These are phyloP conservation scores for Drosophila paracracens DNA, from an alignment of 2,888 invertebrate species.

Conservation along the genomic window DNA sequence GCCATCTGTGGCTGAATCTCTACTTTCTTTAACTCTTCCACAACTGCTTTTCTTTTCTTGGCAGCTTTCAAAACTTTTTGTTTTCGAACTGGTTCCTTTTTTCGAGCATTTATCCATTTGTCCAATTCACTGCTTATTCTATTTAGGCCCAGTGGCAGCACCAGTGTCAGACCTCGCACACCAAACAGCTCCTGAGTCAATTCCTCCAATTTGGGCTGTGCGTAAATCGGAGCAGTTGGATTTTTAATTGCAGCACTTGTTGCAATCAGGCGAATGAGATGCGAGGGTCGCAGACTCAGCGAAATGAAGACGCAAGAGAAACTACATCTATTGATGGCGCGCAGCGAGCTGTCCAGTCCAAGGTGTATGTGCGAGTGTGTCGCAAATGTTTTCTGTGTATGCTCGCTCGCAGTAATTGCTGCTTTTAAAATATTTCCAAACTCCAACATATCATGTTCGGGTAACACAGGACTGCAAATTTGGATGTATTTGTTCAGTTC, in stretches of 20 bases:
- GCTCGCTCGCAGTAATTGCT: slow-evolving; percentile 36
- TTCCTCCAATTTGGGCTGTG: slow-evolving; percentile 74
- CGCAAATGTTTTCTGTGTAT: slow-evolving; percentile 50
- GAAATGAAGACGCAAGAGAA: slow-evolving; percentile 76
- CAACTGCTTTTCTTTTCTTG: slow-evolving; percentile 19
- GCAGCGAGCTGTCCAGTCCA: slow-evolving; percentile 75
- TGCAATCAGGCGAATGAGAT: slow-evolving; percentile 71
- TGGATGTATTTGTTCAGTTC: background rate
- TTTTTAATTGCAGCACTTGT: slow-evolving; percentile 66
- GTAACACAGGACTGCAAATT: slow-evolving; percentile 65
- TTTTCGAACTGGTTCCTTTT: slow-evolving; percentile 2
- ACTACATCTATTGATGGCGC: slow-evolving; percentile 67
- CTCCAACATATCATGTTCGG: slow-evolving; percentile 55
- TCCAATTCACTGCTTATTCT: slow-evolving; percentile 47
- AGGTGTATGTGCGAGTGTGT: slow-evolving; percentile 60
- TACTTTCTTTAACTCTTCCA: background rate
- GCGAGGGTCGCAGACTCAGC: slow-evolving; percentile 70
- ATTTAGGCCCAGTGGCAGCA: slow-evolving; percentile 55
- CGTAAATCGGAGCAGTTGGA: slow-evolving; percentile 70
- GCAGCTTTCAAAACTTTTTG: background rate
- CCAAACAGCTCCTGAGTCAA: slow-evolving; percentile 72
- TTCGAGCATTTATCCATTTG: slow-evolving; percentile 63
- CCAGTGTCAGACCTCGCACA: slow-evolving; percentile 62
- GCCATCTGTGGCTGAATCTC: background rate
- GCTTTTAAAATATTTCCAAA: slow-evolving; percentile 49